Evolutionary conservation across 2,113 vertebrate species (phyloP).

Genomic region (Sprattus sprattus): DNA sequence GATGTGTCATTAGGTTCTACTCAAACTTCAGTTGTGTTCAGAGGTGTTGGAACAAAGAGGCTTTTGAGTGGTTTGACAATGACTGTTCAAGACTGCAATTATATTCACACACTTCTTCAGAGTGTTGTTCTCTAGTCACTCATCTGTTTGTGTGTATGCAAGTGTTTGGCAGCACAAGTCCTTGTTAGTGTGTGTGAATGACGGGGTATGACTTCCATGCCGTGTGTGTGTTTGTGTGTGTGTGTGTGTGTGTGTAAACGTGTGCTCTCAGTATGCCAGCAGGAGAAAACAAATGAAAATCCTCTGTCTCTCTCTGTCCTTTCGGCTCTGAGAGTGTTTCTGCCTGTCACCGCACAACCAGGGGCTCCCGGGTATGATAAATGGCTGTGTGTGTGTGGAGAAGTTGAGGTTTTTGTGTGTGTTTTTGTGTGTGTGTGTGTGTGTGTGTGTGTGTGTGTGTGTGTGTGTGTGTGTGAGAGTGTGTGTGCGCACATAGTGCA

Average conservation of each 20-base stretch:
- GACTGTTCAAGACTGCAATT: background rate
- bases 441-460: constrained; percentile 21
- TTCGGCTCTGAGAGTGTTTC: constrained; percentile 18
- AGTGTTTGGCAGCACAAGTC: background rate
- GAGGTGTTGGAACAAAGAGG: background rate
- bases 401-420: background rate
- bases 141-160: background rate
- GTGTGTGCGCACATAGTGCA: background rate
- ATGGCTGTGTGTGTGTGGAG: background rate
- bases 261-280: constrained; percentile 6
- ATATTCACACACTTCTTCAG: background rate
- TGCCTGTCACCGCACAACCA: constrained; percentile 23
- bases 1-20: background rate
- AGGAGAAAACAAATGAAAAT: constrained; percentile 28
- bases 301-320: constrained; percentile 25
- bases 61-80: background rate
- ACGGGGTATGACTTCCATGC: background rate
- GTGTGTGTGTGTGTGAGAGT: background rate
- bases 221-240: background rate
- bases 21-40: background rate
- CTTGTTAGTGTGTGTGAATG: background rate
- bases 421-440: background rate
- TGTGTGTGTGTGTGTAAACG: constrained; percentile 1
- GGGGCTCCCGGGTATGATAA: constrained; percentile 40
- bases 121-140: background rate